Evolutionary conservation across 2,113 vertebrate species (phyloP).

Genomic region (Lagopus leucura): DNA sequence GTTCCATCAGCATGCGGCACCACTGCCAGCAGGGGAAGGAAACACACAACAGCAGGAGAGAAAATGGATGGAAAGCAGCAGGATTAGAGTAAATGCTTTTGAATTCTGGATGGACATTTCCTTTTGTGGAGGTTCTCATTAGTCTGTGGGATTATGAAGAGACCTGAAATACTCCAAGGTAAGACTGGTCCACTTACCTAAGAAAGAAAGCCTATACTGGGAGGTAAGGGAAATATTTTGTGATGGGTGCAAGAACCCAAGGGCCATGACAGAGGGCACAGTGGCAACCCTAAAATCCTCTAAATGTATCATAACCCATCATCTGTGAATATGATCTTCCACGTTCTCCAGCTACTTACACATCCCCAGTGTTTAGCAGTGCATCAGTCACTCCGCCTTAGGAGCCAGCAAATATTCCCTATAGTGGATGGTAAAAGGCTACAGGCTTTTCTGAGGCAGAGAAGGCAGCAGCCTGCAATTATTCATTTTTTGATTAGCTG

Average conservation of each 20-base stretch:
- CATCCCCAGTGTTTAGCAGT: background rate
- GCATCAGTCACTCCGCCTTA: background rate
- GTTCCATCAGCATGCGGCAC: slow-evolving; percentile 38
- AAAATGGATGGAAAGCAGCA: slow-evolving; percentile 2
- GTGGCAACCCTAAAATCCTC: background rate
- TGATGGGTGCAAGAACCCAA: background rate
- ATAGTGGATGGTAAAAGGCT: background rate
- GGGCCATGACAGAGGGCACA: accelerated
- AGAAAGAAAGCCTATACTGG: background rate
- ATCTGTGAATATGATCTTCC: background rate
- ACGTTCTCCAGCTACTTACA: background rate
- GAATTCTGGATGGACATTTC: background rate
- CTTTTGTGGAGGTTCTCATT: background rate
- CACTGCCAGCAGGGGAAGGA: background rate
- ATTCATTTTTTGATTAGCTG: background rate
- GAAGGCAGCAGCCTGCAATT: background rate
- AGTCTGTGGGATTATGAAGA: background rate
- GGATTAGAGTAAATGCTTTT: background rate
- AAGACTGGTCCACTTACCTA: background rate
- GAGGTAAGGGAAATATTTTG: background rate
- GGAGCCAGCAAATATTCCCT: background rate
- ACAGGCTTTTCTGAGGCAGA: background rate
- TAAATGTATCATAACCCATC: background rate
- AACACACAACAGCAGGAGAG: background rate
- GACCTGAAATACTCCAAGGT: background rate